Evolutionary conservation across 1,140 invertebrate genomes (phyloP).

Genomic region (Steinernema khuongi): DNA sequence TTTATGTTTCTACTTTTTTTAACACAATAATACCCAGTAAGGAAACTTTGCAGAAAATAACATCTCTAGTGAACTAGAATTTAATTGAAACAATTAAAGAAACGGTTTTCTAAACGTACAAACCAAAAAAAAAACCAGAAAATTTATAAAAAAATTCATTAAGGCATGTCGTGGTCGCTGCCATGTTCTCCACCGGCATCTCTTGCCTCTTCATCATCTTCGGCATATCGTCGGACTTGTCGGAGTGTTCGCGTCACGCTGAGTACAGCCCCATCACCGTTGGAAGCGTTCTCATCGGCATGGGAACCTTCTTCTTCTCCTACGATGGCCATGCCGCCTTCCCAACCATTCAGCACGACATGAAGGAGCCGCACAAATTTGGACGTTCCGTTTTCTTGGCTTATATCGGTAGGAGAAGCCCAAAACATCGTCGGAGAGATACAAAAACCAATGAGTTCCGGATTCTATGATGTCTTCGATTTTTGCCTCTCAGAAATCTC

Average conservation of each 20-base stretch:
- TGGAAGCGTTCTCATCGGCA: conserved; percentile 47
- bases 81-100: too few species aligned
- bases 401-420: conserved; percentile 41
- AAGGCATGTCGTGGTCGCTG: conserved; percentile 52
- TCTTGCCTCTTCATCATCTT: conserved; percentile 49
- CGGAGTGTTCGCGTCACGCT: conserved; percentile 33
- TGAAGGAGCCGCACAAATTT: conserved; percentile 59
- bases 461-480: too few species aligned
- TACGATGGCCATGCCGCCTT: conserved; percentile 68
- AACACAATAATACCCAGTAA: too few species aligned
- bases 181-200: conserved; percentile 54
- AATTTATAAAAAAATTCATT: conserved; percentile 12
- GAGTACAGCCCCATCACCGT: conserved; percentile 22
- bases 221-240: conserved; percentile 39
- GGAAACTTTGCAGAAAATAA: too few species aligned
- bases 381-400: conserved; percentile 46
- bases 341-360: conserved; percentile 70
- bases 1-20: too few species aligned
- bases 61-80: too few species aligned
- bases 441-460: too few species aligned
- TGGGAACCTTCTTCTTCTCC: conserved; percentile 62
- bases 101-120: not conserved
- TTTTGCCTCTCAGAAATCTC: too few species aligned
- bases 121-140: not conserved
- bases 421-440: too few species aligned